Conservation (phyloP, 2,888 invertebrate genomes). For the Drosophila borborema region DNA sequence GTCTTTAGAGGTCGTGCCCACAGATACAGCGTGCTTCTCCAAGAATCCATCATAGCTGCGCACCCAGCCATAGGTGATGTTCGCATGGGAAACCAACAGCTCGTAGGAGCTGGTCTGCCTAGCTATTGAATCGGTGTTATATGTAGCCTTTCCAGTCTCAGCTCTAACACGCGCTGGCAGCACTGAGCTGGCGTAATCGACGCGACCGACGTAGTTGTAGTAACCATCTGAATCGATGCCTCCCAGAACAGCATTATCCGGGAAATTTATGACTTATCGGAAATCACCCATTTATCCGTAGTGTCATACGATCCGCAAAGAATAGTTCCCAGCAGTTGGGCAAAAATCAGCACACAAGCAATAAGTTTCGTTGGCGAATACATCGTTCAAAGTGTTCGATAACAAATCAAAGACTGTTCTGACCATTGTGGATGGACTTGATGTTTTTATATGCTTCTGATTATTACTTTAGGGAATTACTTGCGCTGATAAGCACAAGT, state of each 20-base stretch:
- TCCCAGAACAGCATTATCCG: conserved; percentile 48
- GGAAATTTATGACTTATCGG: conserved; percentile 31
- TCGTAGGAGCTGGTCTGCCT: conserved; percentile 20
- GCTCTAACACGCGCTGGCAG: conserved; percentile 58
- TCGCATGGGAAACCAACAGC: conserved; percentile 30
- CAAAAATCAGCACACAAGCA: conserved; percentile 35
- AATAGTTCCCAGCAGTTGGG: conserved; percentile 43
- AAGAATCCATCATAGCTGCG: conserved; percentile 54
- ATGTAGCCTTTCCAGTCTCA: conserved; percentile 42
- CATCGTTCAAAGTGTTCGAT: conserved; percentile 34
- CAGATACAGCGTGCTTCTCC: conserved; percentile 43
- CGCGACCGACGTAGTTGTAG: conserved; percentile 58
- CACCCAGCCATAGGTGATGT: conserved; percentile 42
- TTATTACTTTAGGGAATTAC: neutral
- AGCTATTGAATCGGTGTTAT: conserved; percentile 15
- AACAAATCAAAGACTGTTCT: conserved; percentile 9
- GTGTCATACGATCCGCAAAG: conserved; percentile 32
- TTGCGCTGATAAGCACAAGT: neutral
- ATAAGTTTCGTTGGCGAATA: conserved; percentile 22
- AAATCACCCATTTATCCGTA: conserved; percentile 40
- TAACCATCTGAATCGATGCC: conserved; percentile 58
- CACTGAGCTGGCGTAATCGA: neutral
- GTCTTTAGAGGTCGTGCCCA: conserved; percentile 42
- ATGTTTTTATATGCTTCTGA: conserved; percentile 22
- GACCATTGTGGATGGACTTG: neutral